These are phyloP conservation scores for Neolamprologus caudopunctatus DNA, from an alignment of 2,113 vertebrate species.

Conservation along the genomic window DNA sequence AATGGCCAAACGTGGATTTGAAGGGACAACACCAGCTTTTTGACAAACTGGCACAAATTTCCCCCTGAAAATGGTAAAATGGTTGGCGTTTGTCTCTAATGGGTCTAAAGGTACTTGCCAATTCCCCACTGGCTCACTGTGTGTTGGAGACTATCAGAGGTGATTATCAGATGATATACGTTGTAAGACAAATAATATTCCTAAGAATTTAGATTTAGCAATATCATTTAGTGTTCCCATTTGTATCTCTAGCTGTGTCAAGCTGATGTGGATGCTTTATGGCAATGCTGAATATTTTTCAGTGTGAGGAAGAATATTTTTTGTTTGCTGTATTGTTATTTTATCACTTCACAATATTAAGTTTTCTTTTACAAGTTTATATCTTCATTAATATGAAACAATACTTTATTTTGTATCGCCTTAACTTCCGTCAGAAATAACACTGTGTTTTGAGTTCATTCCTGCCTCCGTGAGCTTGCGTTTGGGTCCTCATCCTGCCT, in stretches of 20 bases:
- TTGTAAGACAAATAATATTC: background rate
- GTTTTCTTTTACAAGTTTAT: background rate
- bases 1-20: background rate
- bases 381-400: background rate
- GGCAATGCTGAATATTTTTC: background rate
- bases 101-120: background rate
- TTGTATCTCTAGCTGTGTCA: background rate
- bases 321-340: background rate
- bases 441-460: background rate
- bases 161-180: background rate
- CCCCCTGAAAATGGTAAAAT: background rate
- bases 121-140: background rate
- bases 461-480: background rate
- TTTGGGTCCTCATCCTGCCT: background rate
- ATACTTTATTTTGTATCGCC: background rate
- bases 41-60: background rate
- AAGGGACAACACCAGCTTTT: background rate
- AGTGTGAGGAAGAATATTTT: background rate
- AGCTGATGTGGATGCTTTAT: background rate
- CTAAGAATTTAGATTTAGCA: background rate
- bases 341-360: background rate
- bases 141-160: background rate
- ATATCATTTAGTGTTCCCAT: background rate
- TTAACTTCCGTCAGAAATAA: background rate
- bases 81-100: background rate